Percentiles rank a stretch among this genome's conserved stretches.
phyloP scores from a whole-genome alignment of 2,888 invertebrate genomes.

The Polyommatus icarus region DNA sequence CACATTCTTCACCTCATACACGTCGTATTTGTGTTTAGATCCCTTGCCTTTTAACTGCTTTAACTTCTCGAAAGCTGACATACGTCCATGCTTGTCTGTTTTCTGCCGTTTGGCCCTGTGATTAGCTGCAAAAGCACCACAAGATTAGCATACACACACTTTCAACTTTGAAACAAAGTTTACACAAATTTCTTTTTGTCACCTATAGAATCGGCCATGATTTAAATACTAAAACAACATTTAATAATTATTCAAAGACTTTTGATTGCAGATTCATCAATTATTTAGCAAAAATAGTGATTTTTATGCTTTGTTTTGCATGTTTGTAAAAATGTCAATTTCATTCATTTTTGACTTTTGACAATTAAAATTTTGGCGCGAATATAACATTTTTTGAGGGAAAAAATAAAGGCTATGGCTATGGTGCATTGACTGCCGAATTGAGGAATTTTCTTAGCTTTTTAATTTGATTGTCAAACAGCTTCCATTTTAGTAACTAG shows the following conservation, averaged over 20 bases:
- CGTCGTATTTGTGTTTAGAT: constrained; percentile 91
- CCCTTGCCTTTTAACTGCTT: constrained; percentile 87
- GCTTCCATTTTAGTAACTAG: too few species aligned
- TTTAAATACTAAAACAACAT: neutral
- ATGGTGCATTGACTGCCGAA: neutral
- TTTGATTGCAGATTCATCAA: neutral
- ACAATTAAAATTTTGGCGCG: constrained; percentile 42
- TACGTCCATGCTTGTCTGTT: constrained; percentile 83
- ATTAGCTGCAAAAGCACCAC: constrained; percentile 51
- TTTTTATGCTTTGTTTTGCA: neutral
- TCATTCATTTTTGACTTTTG: constrained; percentile 25
- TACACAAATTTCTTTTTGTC: constrained; percentile 1
- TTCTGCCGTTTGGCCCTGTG: constrained; percentile 83
- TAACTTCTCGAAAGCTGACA: constrained; percentile 89
- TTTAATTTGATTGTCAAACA: too few species aligned
- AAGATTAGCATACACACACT: neutral
- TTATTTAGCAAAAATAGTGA: neutral
- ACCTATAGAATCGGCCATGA: constrained; percentile 43
- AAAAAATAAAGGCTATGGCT: neutral
- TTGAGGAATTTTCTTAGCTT: too few species aligned
- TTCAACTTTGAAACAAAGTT: neutral
- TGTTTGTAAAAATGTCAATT: neutral
- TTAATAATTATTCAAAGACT: neutral
- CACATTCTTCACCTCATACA: constrained; percentile 90
- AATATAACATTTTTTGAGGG: constrained; percentile 28